Conservation (phyloP, 1,140 invertebrate species). For the Oscheius sp. region DNA sequence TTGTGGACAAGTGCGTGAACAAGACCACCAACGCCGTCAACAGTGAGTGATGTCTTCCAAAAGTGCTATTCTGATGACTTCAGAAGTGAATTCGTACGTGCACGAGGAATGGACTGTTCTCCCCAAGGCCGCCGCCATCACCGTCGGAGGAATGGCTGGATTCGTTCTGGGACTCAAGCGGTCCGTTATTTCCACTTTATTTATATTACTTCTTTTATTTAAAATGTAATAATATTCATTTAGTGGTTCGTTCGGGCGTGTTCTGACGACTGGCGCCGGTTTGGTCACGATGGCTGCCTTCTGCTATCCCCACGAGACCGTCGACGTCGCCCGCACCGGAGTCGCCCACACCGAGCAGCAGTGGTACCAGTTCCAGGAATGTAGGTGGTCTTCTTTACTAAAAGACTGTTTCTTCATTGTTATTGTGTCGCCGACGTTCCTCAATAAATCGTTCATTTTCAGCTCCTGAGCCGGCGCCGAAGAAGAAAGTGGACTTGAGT, state of each 20-base stretch:
- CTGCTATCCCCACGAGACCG: slow-evolving; percentile 57
- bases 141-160: slow-evolving; percentile 57
- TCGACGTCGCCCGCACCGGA: slow-evolving; percentile 47
- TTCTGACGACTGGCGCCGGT: slow-evolving; percentile 37
- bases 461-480: slow-evolving; percentile 45
- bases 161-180: slow-evolving; percentile 51
- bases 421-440: background rate
- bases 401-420: too few relatives aligned
- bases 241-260: slow-evolving; percentile 33
- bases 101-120: slow-evolving; percentile 51
- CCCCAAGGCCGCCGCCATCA: slow-evolving; percentile 55
- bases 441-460: slow-evolving; percentile 17
- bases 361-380: slow-evolving; percentile 54
- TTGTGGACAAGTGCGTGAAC: background rate
- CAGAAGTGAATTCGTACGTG: slow-evolving; percentile 46
- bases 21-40: background rate
- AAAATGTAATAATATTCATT: slow-evolving; percentile 6
- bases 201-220: slow-evolving; percentile 2
- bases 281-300: slow-evolving; percentile 58
- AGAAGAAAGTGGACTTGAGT: slow-evolving; percentile 33
- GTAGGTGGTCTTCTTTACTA: too few relatives aligned
- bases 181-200: slow-evolving; percentile 15
- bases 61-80: too few relatives aligned
- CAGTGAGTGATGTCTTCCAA: too few relatives aligned
- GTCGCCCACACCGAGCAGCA: slow-evolving; percentile 48